These are phyloP conservation scores for Pyrgus malvae DNA, from an alignment of 2,888 invertebrate species.

Conservation along the genomic window DNA sequence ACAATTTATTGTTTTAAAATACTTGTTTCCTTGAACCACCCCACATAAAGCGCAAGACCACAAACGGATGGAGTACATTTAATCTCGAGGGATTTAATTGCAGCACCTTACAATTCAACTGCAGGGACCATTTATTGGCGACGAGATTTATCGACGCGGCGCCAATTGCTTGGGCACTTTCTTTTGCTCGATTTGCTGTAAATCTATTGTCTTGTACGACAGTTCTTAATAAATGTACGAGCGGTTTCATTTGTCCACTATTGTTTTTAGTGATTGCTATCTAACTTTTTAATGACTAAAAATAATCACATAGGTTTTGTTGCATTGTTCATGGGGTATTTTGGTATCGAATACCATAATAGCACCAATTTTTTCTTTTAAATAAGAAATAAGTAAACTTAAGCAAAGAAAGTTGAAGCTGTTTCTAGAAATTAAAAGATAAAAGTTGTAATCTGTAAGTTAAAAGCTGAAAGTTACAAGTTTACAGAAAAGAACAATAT, in stretches of 20 bases:
- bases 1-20: background rate
- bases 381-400: too few relatives aligned
- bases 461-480: too few relatives aligned
- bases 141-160: constrained; percentile 59
- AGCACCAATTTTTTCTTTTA: too few relatives aligned
- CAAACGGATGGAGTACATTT: constrained; percentile 75
- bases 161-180: constrained; percentile 28
- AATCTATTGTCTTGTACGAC: constrained; percentile 22
- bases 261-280: background rate
- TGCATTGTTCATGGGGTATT: too few relatives aligned
- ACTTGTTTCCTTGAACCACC: constrained; percentile 33
- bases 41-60: constrained; percentile 52
- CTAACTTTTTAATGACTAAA: too few relatives aligned
- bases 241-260: background rate
- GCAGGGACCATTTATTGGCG: constrained; percentile 64
- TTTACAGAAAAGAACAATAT: too few relatives aligned
- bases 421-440: too few relatives aligned
- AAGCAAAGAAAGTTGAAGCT: too few relatives aligned
- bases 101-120: constrained; percentile 66
- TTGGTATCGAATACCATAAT: too few relatives aligned
- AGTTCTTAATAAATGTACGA: constrained; percentile 11
- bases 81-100: constrained; percentile 75
- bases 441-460: too few relatives aligned
- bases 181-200: constrained; percentile 18
- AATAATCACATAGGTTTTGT: too few relatives aligned